Evolutionary conservation across 2,888 invertebrate species (phyloP), one percentile per base, ranked within the genome.

Genomic region (Coremacera marginata): DNA sequence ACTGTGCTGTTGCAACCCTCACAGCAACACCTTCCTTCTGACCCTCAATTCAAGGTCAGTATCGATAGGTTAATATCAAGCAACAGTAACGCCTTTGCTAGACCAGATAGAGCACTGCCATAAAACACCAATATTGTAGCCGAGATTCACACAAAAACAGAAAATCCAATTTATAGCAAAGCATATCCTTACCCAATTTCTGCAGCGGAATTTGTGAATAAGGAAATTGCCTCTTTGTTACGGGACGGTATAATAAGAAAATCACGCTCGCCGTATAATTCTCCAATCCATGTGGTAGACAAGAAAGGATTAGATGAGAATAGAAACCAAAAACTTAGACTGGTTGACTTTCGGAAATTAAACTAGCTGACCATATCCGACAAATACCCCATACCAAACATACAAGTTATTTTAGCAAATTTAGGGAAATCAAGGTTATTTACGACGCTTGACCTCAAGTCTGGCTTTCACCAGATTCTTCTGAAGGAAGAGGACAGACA

Each of bases 271-370:
- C 31, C 31, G 3, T 31, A 51, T 7, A 51, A 51, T 51, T 51
- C n/a, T 14, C 51, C 51, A 51, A 51, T 51, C n/a, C 51, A 51
- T 51, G 51, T 51, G n/a, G 51, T 51, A 14, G n/a, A 51, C 51
- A 51, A 51, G 7, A 51, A 14, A n/a, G 51, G 2, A 16, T 51
- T 77, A 25, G 44, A 76, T 49, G 57, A 74, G 31, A 71, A 55
- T 31, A 76, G 78, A 37, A 80, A 77, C 25, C 77, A 49, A 22
- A 77, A 75, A 22, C 37, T 77, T 37, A 70, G 77, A 52, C 65
- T 78, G 76, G 78, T 76, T 49, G 77, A 78, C 57, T 80, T 76
- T 44, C 73, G 68, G 62, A 79, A 79, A 72, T n/a, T 78, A 11
- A 78, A 75, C 34, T 70, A 78, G 34, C 70, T 65, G 75, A 75